A percentile compares a stretch with the other conserved stretches of the same genome.
phyloP scores from a whole-genome alignment of 2,113 vertebrate genomes.

The Neomonachus schauinslandi region DNA sequence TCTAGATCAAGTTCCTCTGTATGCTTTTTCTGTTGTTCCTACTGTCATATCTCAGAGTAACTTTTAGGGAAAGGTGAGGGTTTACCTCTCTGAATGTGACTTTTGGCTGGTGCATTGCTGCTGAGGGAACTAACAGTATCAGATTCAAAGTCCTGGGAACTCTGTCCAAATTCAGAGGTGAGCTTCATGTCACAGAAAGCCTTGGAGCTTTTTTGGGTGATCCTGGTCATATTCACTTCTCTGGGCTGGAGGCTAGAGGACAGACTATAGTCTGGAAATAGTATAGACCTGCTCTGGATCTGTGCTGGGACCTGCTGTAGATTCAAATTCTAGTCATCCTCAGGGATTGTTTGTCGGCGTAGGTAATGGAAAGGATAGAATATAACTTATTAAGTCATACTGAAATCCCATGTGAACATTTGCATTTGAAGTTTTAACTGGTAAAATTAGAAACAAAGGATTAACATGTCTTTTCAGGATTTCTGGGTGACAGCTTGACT shows the following conservation, averaged over 20 bases:
- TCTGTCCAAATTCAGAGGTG: background rate
- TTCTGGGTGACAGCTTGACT: background rate
- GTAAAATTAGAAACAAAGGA: background rate
- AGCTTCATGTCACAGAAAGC: background rate
- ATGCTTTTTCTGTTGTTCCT: background rate
- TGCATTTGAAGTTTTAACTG: conserved; percentile 9
- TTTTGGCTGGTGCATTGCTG: background rate
- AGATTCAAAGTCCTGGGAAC: background rate
- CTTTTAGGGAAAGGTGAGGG: background rate
- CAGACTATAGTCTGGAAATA: background rate
- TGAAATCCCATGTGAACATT: background rate
- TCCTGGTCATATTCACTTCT: background rate
- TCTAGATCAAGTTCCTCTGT: background rate
- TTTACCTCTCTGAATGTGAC: background rate
- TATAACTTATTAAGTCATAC: background rate
- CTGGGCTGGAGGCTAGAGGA: background rate
- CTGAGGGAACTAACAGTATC: background rate
- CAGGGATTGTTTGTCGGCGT: background rate
- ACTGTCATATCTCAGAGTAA: background rate
- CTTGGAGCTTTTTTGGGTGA: background rate
- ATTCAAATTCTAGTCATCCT: background rate
- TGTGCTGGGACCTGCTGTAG: background rate
- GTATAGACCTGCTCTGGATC: background rate
- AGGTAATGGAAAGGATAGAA: background rate
- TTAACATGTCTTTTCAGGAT: conserved; percentile 16